Evolutionary conservation across 2,113 vertebrate species (phyloP).

Genomic region (Pao palembangensis): DNA sequence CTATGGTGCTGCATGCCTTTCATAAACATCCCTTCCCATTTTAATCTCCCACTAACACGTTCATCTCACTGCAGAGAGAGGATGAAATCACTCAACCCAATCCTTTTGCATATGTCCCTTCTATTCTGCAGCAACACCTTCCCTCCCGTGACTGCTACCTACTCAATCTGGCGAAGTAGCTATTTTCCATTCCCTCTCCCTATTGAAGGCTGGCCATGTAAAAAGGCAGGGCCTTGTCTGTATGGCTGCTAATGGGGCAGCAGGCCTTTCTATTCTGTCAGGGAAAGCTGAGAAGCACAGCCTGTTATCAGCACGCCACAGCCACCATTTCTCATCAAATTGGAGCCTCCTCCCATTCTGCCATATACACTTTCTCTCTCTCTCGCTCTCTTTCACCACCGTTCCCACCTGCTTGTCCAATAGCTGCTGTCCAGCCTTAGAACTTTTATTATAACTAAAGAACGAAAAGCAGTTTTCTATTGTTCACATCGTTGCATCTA

Average conservation of each 20-base stretch:
- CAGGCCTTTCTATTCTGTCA: constrained; percentile 76
- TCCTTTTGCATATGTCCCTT: constrained; percentile 38
- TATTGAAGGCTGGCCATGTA: constrained; percentile 83
- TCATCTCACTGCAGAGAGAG: constrained; percentile 82
- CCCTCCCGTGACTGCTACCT: constrained; percentile 88
- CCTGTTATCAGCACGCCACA: constrained; percentile 86
- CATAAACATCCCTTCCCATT: constrained; percentile 81
- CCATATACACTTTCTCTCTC: neutral
- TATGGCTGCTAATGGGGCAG: constrained; percentile 85
- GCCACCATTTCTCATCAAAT: constrained; percentile 72
- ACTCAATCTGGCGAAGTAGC: constrained; percentile 86
- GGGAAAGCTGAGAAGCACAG: constrained; percentile 59
- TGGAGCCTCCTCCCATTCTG: constrained; percentile 46
- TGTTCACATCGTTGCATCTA: constrained; percentile 5
- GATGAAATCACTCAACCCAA: constrained; percentile 82
- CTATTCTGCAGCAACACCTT: constrained; percentile 70
- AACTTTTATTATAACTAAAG: constrained; percentile 29
- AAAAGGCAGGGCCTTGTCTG: constrained; percentile 76
- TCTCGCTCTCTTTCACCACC: constrained; percentile 13
- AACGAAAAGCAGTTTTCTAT: constrained; percentile 19
- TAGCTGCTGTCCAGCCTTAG: constrained; percentile 22
- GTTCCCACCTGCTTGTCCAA: constrained; percentile 38
- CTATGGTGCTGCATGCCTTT: constrained; percentile 58
- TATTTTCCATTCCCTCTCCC: constrained; percentile 83
- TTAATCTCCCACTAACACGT: constrained; percentile 85